Evolutionary conservation across 2,888 invertebrate genomes (phyloP), one percentile per base, ranked within the genome.

Genomic region (Tachystola acroxantha): DNA sequence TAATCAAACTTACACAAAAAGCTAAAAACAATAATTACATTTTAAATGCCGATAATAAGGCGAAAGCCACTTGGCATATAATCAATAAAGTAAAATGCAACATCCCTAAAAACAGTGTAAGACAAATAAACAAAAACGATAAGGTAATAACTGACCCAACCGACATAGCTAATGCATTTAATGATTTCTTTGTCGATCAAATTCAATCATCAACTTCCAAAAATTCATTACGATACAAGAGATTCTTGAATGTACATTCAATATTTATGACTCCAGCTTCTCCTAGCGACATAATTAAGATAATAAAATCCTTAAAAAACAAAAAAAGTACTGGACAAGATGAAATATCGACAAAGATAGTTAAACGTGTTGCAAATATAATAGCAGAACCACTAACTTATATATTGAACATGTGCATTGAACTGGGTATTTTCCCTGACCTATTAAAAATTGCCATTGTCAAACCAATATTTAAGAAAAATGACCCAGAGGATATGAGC

Each of bases 401-500:
- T 10, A 22, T 37, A 6, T 4, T 37, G 5, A 37, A 37, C 14
- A 2, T 28, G n/a, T 28, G 24, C 7, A 14, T 37, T 10, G 3
- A 14, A 3, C 12, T 24, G 9, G 37, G 37, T 10, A 12, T 32
- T 10, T 37, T 28, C 24, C 37, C 37, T 1, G 20, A 28, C 3
- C 14, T 10, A 16, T 9, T 33, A 10, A 32, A 32, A 24, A 11
- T 2, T 12, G 12, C 24, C 9, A 19, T 32, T 5, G 12, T 32
- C 9, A 36, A 25, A 11, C 36, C 33, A 16, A 16, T 34, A 14
- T 26, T 26, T 20, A 37, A 37, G 24, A 37, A 33, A 14, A 29
- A 19, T 10, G 10, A 28, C 7, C 13, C 9, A 14, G 10, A 10
- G 7, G 1, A 24, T n/a, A 10, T 29, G 7, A 24, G 14, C 3